Conservation (phyloP, 92 coral and sea anemone genomes). For the Blastomussa wellsi region DNA sequence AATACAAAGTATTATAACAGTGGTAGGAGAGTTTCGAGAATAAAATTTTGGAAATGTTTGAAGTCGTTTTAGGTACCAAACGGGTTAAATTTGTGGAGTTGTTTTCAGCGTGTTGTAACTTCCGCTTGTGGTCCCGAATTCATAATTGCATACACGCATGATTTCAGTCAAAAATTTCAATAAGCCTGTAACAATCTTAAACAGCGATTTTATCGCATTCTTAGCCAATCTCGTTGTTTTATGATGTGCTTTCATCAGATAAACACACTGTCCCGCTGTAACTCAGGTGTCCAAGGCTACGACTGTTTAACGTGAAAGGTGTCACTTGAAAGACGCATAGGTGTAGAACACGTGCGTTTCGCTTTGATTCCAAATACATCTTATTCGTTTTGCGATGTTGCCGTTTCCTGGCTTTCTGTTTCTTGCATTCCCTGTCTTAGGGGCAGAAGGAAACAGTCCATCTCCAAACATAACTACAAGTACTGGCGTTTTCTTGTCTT, state of each 20-base stretch:
- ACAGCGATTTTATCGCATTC: constrained; percentile 11
- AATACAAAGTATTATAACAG: neutral
- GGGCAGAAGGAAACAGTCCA: neutral
- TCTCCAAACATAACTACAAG: neutral
- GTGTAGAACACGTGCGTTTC: neutral
- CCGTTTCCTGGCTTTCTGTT: neutral
- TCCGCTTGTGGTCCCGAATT: neutral
- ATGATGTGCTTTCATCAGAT: constrained; percentile 5
- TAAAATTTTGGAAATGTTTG: neutral
- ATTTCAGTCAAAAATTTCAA: constrained; percentile 9
- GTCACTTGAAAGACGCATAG: neutral
- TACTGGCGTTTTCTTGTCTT: constrained; percentile 5
- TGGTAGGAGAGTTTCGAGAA: neutral
- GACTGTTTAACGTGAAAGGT: neutral
- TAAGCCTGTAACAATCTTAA: neutral
- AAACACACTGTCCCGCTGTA: constrained; percentile 30
- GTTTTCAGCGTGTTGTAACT: neutral
- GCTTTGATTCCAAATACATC: neutral
- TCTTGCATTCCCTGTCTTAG: neutral
- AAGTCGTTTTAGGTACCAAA: neutral
- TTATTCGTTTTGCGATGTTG: neutral
- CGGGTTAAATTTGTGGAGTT: neutral
- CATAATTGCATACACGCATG: neutral
- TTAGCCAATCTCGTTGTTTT: constrained; percentile 2
- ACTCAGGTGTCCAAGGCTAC: constrained; percentile 19